Evolutionary conservation across 2,113 vertebrate genomes (phyloP).

Genomic region (Piliocolobus tephrosceles): DNA sequence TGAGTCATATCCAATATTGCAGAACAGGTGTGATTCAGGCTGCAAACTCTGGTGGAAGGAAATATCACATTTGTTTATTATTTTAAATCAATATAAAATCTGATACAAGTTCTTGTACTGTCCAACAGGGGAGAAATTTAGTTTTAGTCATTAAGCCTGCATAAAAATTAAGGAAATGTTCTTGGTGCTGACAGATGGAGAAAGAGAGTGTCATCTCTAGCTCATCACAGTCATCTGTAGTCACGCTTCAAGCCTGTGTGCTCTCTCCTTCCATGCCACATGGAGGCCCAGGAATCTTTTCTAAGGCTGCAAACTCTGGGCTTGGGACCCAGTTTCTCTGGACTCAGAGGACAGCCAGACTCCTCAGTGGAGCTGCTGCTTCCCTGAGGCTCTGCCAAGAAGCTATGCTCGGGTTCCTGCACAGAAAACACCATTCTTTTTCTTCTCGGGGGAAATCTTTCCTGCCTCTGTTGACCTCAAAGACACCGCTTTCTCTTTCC

Average conservation of each 20-base stretch:
- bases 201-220: neutral
- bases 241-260: rapidly evolving
- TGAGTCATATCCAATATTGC: constrained; percentile 45
- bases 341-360: too few species aligned
- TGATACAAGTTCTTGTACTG: neutral
- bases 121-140: neutral
- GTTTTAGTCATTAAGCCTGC: neutral
- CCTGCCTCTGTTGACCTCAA: neutral
- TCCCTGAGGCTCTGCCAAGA: neutral
- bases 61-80: constrained; percentile 48
- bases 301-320: neutral
- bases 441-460: neutral
- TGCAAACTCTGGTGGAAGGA: constrained; percentile 44
- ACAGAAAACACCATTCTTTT: neutral
- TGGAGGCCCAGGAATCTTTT: neutral
- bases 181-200: neutral
- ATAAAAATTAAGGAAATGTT: neutral
- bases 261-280: neutral
- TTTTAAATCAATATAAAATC: constrained; percentile 44
- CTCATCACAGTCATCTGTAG: neutral
- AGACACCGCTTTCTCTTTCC: neutral
- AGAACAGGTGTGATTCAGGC: constrained; percentile 56
- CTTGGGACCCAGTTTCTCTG: neutral
- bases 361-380: too few species aligned
- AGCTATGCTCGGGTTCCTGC: neutral